These are phyloP conservation scores for Ruditapes philippinarum DNA, from an alignment of 1,140 invertebrate genomes.

Conservation along the genomic window DNA sequence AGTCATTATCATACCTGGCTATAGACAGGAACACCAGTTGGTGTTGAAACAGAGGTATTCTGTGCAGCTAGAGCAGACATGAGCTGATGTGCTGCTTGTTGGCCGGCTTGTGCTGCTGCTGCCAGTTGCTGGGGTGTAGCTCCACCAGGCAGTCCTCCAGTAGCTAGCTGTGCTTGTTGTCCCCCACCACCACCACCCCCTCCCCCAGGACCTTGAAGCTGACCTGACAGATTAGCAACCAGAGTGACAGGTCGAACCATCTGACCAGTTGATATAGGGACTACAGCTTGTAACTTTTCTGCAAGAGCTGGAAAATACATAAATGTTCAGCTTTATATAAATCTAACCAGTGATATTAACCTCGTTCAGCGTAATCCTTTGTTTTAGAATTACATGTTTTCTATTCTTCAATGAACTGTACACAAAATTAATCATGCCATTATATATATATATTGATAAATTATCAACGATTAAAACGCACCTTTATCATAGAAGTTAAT, in stretches of 20 bases:
- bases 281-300: conserved; percentile 73
- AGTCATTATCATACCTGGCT: conserved; percentile 34
- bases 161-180: conserved; percentile 67
- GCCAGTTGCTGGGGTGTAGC: conserved; percentile 68
- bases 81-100: conserved; percentile 70
- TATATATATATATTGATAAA: too few relatives aligned
- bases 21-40: conserved; percentile 11
- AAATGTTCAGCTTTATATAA: too few relatives aligned
- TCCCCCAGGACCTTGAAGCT: conserved; percentile 12
- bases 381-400: too few relatives aligned
- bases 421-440: too few relatives aligned
- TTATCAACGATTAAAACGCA: too few relatives aligned
- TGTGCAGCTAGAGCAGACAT: conserved; percentile 62
- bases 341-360: too few relatives aligned
- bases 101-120: conserved; percentile 43
- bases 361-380: too few relatives aligned
- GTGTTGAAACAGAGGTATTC: conserved; percentile 51
- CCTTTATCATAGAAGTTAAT: too few relatives aligned
- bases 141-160: conserved; percentile 1
- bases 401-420: too few relatives aligned
- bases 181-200: neutral
- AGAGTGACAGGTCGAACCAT: conserved; percentile 56
- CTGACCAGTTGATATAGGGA: conserved; percentile 47
- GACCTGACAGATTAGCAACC: conserved; percentile 63
- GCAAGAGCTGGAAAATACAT: conserved; percentile 50